Evolutionary conservation across 2,888 invertebrate genomes (phyloP), one percentile per base, ranked within the genome.

Genomic region (Teleogryllus oceanicus): DNA sequence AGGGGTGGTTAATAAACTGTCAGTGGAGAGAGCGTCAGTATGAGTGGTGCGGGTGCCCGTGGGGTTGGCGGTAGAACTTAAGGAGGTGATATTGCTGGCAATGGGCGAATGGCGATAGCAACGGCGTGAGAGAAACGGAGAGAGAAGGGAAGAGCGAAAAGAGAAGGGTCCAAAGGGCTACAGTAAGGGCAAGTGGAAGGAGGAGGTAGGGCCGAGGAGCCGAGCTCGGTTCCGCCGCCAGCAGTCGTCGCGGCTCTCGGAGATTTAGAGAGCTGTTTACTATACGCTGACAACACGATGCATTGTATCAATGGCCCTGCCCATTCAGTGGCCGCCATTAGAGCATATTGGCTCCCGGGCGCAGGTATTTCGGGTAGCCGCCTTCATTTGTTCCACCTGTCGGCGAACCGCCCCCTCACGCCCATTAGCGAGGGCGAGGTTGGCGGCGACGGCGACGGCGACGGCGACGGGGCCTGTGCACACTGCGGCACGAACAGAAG

Each of bases 341-440:
- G 62, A 62, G 62, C 13, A 62, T 62, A 62, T 62, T 62, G 62
- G 62, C 62, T 79, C 75, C 49, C 51, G 50, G 49, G 24, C 75
- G 18, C 76, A 79, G 79, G 79, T 79, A 79, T 79, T 79, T 79
- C 79, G 79, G 79, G 79, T 79, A 79, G 79, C 79, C 79, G 51
- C 76, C 79, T 79, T 79, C 79, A 79, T 79, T 79, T 79, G 79
- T 79, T 79, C 75, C 79, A 79, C 79, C 79, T 79, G 79, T 79
- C 79, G 79, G 79, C 79, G 79, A 62, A 79, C 79, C 79, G 79
- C 79, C 79, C 76, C 79, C 79, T 76, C 79, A 79, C 51, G 20
- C 79, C 79, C 79, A 79, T 79, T 79, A 79, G 79, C 51, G 79
- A 16, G 37, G 50, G 50, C 37, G 77, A 62, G 62, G 62, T 62